Evolutionary conservation across 1,140 invertebrate genomes (phyloP).

Genomic region (Drosophila serrata): DNA sequence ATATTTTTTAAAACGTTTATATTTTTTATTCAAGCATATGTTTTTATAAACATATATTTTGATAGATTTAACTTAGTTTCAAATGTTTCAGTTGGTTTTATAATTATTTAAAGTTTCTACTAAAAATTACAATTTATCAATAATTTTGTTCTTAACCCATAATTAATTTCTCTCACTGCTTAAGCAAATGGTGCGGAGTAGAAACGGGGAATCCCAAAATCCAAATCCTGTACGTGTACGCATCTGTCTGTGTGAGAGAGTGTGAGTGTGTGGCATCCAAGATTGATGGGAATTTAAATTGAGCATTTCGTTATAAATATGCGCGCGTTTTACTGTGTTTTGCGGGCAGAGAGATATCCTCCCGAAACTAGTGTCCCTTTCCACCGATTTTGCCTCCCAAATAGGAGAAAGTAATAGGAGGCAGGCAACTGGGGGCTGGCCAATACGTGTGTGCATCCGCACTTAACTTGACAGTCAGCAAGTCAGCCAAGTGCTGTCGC

Average conservation of each 20-base stretch:
- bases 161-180: constrained; percentile 2
- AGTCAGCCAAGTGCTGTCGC: constrained; percentile 50
- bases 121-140: not conserved
- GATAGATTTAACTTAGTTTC: too few species aligned
- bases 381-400: not conserved
- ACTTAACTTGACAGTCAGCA: constrained; percentile 61
- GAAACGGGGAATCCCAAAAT: constrained; percentile 21
- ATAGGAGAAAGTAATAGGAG: too few species aligned
- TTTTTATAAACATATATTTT: not conserved
- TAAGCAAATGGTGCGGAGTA: not conserved
- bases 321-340: constrained; percentile 79
- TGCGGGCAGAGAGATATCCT: constrained; percentile 60
- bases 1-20: too few species aligned
- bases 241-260: constrained; percentile 25
- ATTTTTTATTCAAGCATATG: not conserved
- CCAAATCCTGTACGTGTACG: constrained; percentile 25
- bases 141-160: not conserved
- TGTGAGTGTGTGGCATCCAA: constrained; percentile 63
- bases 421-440: not conserved
- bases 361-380: constrained; percentile 38
- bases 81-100: too few species aligned
- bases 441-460: constrained; percentile 55
- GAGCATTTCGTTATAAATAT: constrained; percentile 84
- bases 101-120: not conserved
- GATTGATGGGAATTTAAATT: constrained; percentile 84